Evolutionary conservation across 2,113 vertebrate species (phyloP).

Genomic region (Amblyopsis rosae): DNA sequence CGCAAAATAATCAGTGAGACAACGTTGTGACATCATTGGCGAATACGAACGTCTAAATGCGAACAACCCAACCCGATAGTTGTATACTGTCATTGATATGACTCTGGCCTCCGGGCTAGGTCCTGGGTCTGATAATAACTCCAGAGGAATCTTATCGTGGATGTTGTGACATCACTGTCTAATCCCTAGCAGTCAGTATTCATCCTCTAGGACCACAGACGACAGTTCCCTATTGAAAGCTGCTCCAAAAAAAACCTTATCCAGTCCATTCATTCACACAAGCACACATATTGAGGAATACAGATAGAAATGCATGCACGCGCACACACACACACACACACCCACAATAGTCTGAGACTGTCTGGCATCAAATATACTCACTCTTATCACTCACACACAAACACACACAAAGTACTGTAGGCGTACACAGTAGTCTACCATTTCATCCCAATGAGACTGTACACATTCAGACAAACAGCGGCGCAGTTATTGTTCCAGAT

Average conservation of each 20-base stretch:
- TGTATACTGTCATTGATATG: slow-evolving; percentile 37
- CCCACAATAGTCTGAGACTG: slow-evolving; percentile 16
- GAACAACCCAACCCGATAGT: slow-evolving; percentile 10
- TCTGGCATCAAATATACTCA: slow-evolving; percentile 25
- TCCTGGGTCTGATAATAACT: slow-evolving; percentile 28
- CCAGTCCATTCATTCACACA: slow-evolving; percentile 51
- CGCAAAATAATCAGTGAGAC: slow-evolving; percentile 21
- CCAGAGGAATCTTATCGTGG: slow-evolving; percentile 59
- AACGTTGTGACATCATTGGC: slow-evolving; percentile 51
- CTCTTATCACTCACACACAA: slow-evolving; percentile 35
- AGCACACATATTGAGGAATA: slow-evolving; percentile 52
- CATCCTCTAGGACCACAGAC: slow-evolving; percentile 38
- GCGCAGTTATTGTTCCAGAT: slow-evolving; percentile 62
- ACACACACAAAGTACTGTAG: slow-evolving; percentile 34
- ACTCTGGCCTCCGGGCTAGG: slow-evolving; percentile 21
- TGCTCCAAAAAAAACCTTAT: slow-evolving; percentile 57
- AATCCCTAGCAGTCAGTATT: slow-evolving; percentile 47
- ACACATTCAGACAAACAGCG: slow-evolving; percentile 69
- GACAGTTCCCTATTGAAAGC: slow-evolving; percentile 49
- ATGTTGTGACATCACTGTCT: slow-evolving; percentile 59
- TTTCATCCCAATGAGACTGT: slow-evolving; percentile 69
- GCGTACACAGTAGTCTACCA: slow-evolving; percentile 48
- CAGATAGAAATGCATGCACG: slow-evolving; percentile 48
- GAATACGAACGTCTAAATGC: slow-evolving; percentile 19
- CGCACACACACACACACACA: slow-evolving; percentile 31